Evolutionary conservation across 2,888 invertebrate genomes (phyloP).

Genomic region (Tetranychus truncatus): DNA sequence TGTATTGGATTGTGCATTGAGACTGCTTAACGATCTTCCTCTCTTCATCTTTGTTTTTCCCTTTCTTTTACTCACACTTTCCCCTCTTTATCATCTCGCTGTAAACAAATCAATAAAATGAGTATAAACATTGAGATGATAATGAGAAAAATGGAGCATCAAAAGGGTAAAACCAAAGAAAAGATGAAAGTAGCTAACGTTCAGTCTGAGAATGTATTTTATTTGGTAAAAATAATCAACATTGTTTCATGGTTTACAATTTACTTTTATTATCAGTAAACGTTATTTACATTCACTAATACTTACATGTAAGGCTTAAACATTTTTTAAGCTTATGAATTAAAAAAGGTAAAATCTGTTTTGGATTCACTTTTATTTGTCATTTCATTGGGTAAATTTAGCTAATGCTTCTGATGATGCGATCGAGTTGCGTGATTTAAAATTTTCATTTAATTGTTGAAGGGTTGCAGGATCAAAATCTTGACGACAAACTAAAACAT

Average conservation of each 20-base stretch:
- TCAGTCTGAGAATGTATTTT: too few species aligned
- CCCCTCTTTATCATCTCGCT: background rate
- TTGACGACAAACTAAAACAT: background rate
- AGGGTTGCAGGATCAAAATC: background rate
- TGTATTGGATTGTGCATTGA: too few species aligned
- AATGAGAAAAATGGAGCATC: background rate
- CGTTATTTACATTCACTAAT: too few species aligned
- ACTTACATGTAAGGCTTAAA: too few species aligned
- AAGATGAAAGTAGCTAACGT: background rate
- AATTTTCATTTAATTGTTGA: background rate
- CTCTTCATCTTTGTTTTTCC: background rate
- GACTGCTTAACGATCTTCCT: too few species aligned
- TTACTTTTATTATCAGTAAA: too few species aligned
- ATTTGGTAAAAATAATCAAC: too few species aligned
- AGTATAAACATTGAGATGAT: background rate
- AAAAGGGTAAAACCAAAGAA: background rate
- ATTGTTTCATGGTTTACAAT: too few species aligned
- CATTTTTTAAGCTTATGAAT: too few species aligned
- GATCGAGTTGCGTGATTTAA: background rate
- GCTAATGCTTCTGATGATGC: background rate
- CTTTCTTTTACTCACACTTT: background rate
- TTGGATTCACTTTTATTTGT: too few species aligned
- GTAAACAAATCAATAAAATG: background rate
- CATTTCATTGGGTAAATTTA: background rate
- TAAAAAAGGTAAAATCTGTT: too few species aligned